Conservation (phyloP, 2,888 invertebrate genomes). For the Lithophane leautieri region DNA sequence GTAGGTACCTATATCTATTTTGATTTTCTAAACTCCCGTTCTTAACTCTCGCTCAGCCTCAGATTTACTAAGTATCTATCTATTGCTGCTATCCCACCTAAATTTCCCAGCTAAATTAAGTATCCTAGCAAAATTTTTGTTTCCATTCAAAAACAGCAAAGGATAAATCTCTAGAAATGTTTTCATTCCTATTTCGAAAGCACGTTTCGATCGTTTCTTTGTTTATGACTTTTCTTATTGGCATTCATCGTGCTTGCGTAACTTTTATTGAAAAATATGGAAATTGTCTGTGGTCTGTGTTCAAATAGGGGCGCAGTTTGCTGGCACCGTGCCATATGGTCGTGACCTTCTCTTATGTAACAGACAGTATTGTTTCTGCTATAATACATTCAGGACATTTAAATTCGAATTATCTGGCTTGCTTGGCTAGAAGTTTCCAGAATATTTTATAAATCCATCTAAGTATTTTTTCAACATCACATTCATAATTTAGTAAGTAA, state of each 20-base stretch:
- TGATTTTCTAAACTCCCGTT: neutral
- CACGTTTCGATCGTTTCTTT: neutral
- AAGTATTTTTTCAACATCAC: neutral
- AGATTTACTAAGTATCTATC: neutral
- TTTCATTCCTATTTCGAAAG: conserved; percentile 1
- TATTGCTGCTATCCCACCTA: neutral
- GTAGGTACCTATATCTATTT: neutral
- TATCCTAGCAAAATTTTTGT: neutral
- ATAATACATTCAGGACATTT: conserved; percentile 41
- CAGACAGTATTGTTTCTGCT: conserved; percentile 11
- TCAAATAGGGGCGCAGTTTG: conserved; percentile 38
- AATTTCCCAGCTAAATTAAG: neutral
- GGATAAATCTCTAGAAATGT: neutral
- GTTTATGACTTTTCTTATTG: neutral
- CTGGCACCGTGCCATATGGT: conserved; percentile 57
- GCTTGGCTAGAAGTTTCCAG: neutral
- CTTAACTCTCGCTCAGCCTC: neutral
- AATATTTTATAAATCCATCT: neutral
- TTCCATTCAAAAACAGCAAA: neutral
- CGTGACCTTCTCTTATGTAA: conserved; percentile 60
- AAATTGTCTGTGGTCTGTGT: conserved; percentile 40
- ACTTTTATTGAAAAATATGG: conserved; percentile 40
- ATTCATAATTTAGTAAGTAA: neutral
- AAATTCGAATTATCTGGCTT: conserved; percentile 9
- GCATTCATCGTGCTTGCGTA: conserved; percentile 34